Evolutionary conservation across 2,888 invertebrate genomes (phyloP).

Genomic region (Agelastica alni): DNA sequence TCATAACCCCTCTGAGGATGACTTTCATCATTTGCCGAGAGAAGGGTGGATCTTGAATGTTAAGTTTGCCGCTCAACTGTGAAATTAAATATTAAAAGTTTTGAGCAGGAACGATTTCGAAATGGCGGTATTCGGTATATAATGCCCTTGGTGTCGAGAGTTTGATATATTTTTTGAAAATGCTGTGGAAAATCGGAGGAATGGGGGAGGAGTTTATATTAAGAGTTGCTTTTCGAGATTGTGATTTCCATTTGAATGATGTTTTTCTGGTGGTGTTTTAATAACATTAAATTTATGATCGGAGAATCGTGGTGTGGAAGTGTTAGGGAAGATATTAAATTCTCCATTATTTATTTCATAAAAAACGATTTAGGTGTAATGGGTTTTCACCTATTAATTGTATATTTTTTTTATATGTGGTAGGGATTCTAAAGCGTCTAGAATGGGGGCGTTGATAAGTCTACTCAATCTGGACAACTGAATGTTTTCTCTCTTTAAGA

Average conservation of each 20-base stretch:
- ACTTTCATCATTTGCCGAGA: conserved; percentile 38
- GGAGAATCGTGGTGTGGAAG: no score
- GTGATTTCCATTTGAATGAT: conserved; percentile 17
- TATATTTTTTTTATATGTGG: no score
- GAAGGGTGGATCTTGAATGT: conserved; percentile 27
- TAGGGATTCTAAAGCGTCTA: no score
- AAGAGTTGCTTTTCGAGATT: conserved; percentile 9
- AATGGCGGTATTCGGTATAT: conserved; percentile 1
- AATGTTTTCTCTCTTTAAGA: no score
- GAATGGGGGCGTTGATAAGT: no score
- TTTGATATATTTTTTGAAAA: conserved; percentile 21
- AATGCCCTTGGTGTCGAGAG: conserved; percentile 18
- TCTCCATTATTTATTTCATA: no score
- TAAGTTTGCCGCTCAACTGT: conserved; percentile 42
- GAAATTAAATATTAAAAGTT: conserved; percentile 51
- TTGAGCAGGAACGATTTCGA: conserved; percentile 28
- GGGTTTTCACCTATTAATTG: no score
- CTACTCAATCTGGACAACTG: no score
- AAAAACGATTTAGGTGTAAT: no score
- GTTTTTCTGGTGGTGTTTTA: no score
- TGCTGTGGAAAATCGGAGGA: conserved; percentile 17
- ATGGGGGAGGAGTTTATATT: conserved; percentile 12
- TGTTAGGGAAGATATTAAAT: no score
- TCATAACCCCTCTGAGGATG: conserved; percentile 38
- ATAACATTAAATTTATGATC: no score